Evolutionary conservation across 1,140 invertebrate species (phyloP), one percentile per base, ranked within the genome.

Genomic region (Cherax quadricarinatus): DNA sequence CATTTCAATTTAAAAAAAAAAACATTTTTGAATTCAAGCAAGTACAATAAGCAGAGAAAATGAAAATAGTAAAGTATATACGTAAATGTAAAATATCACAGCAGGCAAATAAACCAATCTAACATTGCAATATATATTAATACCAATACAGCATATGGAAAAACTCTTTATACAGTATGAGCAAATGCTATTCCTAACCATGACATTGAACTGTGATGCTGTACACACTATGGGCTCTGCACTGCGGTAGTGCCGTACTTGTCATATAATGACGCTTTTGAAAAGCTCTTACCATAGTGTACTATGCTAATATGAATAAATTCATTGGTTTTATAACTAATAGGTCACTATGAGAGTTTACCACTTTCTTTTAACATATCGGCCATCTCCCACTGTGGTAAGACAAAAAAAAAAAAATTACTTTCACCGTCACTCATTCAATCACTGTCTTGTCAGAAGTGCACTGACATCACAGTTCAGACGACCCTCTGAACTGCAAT

Each of bases 111-210:
- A 16, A 75, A 75, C n/a, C 24, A 30, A 75, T 75, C 7, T 24
- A 30, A 75, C 70, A 75, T 12, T 75, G 70, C 70, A 75, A 30
- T 75, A 75, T n/a, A 30, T 75, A 75, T 30, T 75, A 75, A 75
- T 75, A 16, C 21, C 70, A 75, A 75, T 18, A 66, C 18, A 30
- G 70, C 30, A 75, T 41, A 41, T 41, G 30, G 16, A 9, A 70
- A 70, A 70, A 70, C 14, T 70, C 66, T 70, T 70, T 70, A 70
- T 70, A 41, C 30, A 41, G 30, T 41, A 75, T 75, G 70, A 75
- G 70, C 70, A 75, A 75, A 75, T 30, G 70, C 70, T 75, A 75
- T 30, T 75, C 70, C 70, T 75, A 75, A 30, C 70, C 70, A 75
- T 75, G 70, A 75, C 70, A 75, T 10, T 9, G 30, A 21, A 75